These are phyloP conservation scores for Euplagia quadripunctaria DNA, from an alignment of 2,888 invertebrate species.

Conservation along the genomic window DNA sequence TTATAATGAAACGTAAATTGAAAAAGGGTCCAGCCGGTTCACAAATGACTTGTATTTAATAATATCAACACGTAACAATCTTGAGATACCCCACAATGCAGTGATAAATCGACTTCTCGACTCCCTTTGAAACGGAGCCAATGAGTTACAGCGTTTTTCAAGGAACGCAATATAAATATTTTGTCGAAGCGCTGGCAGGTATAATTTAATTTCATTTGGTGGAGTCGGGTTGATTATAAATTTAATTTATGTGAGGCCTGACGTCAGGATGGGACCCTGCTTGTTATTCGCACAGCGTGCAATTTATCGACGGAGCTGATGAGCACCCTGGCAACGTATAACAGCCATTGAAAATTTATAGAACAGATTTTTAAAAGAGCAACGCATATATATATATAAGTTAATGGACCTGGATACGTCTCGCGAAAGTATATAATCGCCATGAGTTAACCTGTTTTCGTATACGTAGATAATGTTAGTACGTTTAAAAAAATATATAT, in stretches of 20 bases:
- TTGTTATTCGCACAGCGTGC: constrained; percentile 79
- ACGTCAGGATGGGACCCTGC: constrained; percentile 66
- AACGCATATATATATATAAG: neutral
- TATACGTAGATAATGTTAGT: neutral
- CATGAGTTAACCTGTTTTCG: neutral
- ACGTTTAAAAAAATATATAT: neutral
- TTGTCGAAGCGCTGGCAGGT: constrained; percentile 78
- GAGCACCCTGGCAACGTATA: constrained; percentile 65
- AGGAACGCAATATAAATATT: constrained; percentile 78
- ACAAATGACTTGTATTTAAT: constrained; percentile 23
- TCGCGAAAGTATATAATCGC: neutral
- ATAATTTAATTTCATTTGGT: constrained; percentile 83
- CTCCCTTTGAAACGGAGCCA: constrained; percentile 66
- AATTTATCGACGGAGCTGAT: constrained; percentile 76
- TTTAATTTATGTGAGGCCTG: constrained; percentile 83
- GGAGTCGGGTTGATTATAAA: constrained; percentile 82
- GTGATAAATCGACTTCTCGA: constrained; percentile 63
- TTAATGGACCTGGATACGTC: neutral
- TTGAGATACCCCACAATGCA: constrained; percentile 41
- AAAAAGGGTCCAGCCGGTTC: constrained; percentile 19
- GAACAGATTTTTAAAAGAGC: constrained; percentile 34
- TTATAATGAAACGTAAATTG: constrained; percentile 23
- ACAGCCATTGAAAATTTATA: constrained; percentile 58
- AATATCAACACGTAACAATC: constrained; percentile 27
- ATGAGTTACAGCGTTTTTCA: constrained; percentile 72